A percentile compares a stretch with the other conserved stretches of the same genome.
phyloP scores from a whole-genome alignment of 2,888 invertebrate species.

The Pseudococcus longispinus region DNA sequence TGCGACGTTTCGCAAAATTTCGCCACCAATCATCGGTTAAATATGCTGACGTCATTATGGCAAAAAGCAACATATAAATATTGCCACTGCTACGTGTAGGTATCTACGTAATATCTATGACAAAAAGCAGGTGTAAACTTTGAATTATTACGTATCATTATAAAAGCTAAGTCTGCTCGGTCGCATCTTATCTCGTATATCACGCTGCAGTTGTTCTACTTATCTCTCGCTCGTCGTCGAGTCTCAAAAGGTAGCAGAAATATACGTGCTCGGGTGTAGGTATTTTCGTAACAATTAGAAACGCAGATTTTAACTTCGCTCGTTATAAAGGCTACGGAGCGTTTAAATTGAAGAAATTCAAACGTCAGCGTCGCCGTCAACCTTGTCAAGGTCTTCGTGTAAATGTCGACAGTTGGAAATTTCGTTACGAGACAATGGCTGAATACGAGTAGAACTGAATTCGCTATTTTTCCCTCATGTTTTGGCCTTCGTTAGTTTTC shows the following conservation, averaged over 20 bases:
- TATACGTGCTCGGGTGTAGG: neutral
- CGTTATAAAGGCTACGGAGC: neutral
- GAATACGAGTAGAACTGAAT: neutral
- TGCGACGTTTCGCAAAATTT: neutral
- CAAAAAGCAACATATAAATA: constrained; percentile 19
- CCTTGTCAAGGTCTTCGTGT: neutral
- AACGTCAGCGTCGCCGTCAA: neutral
- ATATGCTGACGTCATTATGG: neutral
- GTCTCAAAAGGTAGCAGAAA: neutral
- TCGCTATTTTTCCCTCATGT: neutral
- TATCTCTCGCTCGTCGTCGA: neutral
- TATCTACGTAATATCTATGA: neutral
- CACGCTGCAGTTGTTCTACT: neutral
- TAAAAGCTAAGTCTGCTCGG: neutral
- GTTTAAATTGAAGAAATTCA: constrained; percentile 14
- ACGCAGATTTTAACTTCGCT: neutral
- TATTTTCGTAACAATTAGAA: constrained; percentile 6
- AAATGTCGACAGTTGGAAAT: neutral
- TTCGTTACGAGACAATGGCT: neutral
- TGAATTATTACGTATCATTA: constrained; percentile 22
- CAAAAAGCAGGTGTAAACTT: constrained; percentile 27
- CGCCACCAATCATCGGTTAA: neutral
- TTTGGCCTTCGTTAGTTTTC: neutral
- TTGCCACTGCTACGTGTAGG: neutral
- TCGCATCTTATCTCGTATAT: neutral